Conservation (phyloP, 2,888 invertebrate genomes). For the Dendrolimus houi region DNA sequence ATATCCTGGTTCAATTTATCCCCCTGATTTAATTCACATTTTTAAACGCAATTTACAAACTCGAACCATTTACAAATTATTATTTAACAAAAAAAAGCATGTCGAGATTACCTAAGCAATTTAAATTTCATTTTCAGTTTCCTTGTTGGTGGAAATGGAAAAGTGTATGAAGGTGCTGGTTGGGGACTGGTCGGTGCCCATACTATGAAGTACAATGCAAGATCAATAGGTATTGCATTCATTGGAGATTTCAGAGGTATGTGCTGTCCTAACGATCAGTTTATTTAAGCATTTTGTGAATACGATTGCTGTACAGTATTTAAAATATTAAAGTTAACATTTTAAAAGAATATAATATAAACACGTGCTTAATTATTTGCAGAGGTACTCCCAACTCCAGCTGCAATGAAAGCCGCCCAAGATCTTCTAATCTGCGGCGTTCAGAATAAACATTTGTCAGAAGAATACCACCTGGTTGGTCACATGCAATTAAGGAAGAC, state of each 20-base stretch:
- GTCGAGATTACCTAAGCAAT: too few species aligned
- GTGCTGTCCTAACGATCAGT: conserved; percentile 7
- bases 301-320: too few species aligned
- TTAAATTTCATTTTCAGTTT: conserved; percentile 51
- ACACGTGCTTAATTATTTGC: conserved; percentile 18
- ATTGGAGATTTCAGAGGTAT: conserved; percentile 73
- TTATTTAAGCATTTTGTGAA: too few species aligned
- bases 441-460: conserved; percentile 47
- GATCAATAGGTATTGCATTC: conserved; percentile 74
- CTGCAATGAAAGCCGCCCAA: conserved; percentile 58
- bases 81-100: too few species aligned
- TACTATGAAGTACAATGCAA: conserved; percentile 68
- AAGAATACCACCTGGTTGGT: conserved; percentile 67
- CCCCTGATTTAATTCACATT: too few species aligned
- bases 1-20: too few species aligned
- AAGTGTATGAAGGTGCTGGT: conserved; percentile 76
- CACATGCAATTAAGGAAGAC: conserved; percentile 71
- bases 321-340: too few species aligned
- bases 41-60: too few species aligned
- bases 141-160: conserved; percentile 76
- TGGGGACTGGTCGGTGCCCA: conserved; percentile 76
- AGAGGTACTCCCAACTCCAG: conserved; percentile 47
- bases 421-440: conserved; percentile 67
- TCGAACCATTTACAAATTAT: too few species aligned
- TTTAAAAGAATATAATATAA: too few species aligned